These are phyloP conservation scores for Myopa tessellatipennis DNA, from an alignment of 2,888 invertebrate genomes.

Conservation along the genomic window DNA sequence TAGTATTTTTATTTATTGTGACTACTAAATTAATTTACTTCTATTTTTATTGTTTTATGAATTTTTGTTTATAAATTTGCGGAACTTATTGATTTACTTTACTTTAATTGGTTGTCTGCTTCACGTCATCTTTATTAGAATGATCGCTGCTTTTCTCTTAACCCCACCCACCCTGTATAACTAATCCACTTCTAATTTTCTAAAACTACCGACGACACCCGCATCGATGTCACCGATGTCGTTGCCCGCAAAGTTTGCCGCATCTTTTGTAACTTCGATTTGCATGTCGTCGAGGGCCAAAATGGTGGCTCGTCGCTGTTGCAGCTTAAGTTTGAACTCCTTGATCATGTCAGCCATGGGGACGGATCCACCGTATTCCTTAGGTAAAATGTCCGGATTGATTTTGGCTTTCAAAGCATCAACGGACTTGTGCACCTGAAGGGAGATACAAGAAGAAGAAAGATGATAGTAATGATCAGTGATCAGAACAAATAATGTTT, in stretches of 20 bases:
- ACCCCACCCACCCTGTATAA: neutral
- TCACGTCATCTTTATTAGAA: neutral
- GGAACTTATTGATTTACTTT: conserved; percentile 51
- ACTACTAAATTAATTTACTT: too few relatives aligned
- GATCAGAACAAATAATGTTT: too few relatives aligned
- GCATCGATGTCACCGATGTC: conserved; percentile 77
- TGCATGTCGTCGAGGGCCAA: conserved; percentile 81
- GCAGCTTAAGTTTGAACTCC: conserved; percentile 75
- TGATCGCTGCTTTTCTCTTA: neutral
- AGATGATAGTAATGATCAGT: too few relatives aligned
- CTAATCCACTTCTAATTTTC: conserved; percentile 86
- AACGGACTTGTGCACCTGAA: conserved; percentile 78
- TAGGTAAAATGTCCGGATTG: conserved; percentile 81
- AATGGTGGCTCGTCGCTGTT: conserved; percentile 75
- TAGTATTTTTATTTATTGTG: too few relatives aligned
- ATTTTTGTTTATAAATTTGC: conserved; percentile 50
- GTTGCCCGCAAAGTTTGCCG: conserved; percentile 70
- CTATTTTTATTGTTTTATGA: too few relatives aligned
- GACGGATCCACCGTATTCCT: conserved; percentile 89
- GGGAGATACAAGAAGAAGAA: neutral
- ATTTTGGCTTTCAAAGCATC: conserved; percentile 80
- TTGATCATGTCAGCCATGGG: conserved; percentile 85
- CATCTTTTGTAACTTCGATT: conserved; percentile 74
- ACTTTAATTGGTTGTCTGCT: neutral
- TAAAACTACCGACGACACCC: conserved; percentile 84